Evolutionary conservation across 2,888 invertebrate species (phyloP), one percentile per base, ranked within the genome.

Genomic region (Petrophora chlorosata): DNA sequence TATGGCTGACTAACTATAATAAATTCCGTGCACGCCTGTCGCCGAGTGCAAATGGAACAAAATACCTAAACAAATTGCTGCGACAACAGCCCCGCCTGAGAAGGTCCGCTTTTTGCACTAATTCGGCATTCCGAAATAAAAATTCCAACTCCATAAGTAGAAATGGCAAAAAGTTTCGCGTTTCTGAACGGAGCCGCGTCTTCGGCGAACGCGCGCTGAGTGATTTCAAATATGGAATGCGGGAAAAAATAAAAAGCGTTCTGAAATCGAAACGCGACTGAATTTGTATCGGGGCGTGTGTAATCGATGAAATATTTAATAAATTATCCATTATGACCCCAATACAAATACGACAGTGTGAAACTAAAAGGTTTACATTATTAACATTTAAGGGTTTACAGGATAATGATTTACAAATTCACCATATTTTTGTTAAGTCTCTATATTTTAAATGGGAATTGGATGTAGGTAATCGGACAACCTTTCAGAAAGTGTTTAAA

Each of bases 121-220:
- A 90, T 90, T 90, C 90, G 89, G 89, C 89, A 90, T 90, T 81
- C 90, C 90, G 85, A 88, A 89, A 90, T 90, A 89, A 90, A 90
- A 82, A 90, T 90, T 82, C 89, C 89, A 67, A 74, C 83, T 83
- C 88, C 86, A 79, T 87, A 82, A 75, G 76, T 65, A 77, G 77
- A 67, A 42, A 41, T 49, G 51, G 67, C 76, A 61, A 61, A 61
- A 61, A 61, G 59, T 56, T 53, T 47, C 44, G 49, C 70, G 74
- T 73, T 70, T 73, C 68, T 63, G 72, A 71, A 65, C 62, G 55
- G 45, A 46, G 57, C 56, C 50, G 65, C 40, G 55, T 59, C 67
- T 82, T 82, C 82, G 78, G 53, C 67, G 82, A 79, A 83, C 75
- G 67, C 62, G 53, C 46, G 58, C 52, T 61, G 62, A 63, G 61